Percentiles rank a stretch among this genome's conserved stretches.
phyloP scores from a whole-genome alignment of 2,113 vertebrate genomes.

The Triplophysa rosa region DNA sequence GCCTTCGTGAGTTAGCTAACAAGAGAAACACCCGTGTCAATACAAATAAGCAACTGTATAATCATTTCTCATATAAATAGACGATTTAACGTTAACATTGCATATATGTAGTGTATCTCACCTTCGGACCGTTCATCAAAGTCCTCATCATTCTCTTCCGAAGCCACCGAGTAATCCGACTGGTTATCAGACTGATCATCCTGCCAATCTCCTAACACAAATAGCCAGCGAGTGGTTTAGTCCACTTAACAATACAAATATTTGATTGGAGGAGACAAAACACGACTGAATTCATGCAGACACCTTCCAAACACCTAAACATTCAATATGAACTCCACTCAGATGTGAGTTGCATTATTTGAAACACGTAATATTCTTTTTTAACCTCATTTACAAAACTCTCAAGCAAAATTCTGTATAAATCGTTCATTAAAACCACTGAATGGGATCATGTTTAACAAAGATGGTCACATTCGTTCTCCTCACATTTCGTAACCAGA shows the following conservation, averaged over 20 bases:
- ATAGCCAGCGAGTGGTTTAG: slow-evolving; percentile 1
- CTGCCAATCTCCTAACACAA: slow-evolving; percentile 85
- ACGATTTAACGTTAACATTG: not conserved
- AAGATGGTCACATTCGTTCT: no score
- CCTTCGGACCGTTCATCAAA: slow-evolving; percentile 96
- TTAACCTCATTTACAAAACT: not conserved
- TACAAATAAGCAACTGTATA: not conserved
- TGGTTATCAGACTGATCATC: slow-evolving; percentile 99
- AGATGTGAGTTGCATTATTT: not conserved
- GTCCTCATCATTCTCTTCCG: slow-evolving; percentile 96
- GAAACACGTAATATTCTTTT: not conserved
- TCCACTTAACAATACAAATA: slow-evolving; percentile 6
- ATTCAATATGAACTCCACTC: not conserved
- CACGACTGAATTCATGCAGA: slow-evolving; percentile 27
- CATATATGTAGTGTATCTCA: slow-evolving; percentile 55
- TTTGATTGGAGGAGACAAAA: not conserved
- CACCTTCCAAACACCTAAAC: not conserved
- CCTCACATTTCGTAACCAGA: not conserved
- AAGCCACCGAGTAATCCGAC: slow-evolving; percentile 97
- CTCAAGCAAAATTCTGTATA: no score
- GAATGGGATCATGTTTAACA: no score
- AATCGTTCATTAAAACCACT: no score
- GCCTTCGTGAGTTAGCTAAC: slow-evolving; percentile 84
- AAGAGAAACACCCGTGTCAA: slow-evolving; percentile 28
- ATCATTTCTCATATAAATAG: not conserved